Percentiles rank a stretch among this genome's conserved stretches.
These are phyloP conservation scores for Halcyon leucocephala DNA, from an alignment of 2,797 vertebrate genomes.

Conservation along the genomic window DNA sequence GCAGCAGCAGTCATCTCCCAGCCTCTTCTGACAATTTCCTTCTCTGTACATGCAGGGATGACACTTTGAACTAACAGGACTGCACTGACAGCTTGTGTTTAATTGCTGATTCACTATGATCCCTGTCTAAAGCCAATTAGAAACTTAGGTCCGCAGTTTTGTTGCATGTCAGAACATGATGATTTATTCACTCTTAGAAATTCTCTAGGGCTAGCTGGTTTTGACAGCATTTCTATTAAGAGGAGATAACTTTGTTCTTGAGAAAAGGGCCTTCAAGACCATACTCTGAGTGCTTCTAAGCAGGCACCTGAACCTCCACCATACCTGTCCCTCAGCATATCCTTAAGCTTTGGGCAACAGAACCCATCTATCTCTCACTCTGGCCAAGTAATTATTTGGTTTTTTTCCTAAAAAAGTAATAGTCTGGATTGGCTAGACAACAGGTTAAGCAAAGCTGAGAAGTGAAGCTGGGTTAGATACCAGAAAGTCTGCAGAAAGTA, in stretches of 20 bases:
- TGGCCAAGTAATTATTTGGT: not conserved
- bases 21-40: not conserved
- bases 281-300: not conserved
- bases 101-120: conserved; percentile 46
- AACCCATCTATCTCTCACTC: not conserved
- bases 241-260: not conserved
- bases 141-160: conserved; percentile 13
- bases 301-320: not conserved
- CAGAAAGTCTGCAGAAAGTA: not conserved
- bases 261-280: not conserved
- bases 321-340: not conserved
- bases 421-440: not conserved
- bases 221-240: not conserved
- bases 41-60: not conserved
- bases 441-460: not conserved
- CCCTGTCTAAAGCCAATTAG: conserved; percentile 30
- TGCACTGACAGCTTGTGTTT: conserved; percentile 38
- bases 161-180: conserved; percentile 18
- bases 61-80: not conserved
- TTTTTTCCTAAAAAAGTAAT: not conserved
- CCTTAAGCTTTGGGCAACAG: not conserved
- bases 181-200: conserved; percentile 21
- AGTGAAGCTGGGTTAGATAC: not conserved
- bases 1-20: not conserved
- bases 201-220: not conserved